These are phyloP conservation scores for Metopia argyrocephala DNA, from an alignment of 2,888 invertebrate genomes.

Conservation along the genomic window DNA sequence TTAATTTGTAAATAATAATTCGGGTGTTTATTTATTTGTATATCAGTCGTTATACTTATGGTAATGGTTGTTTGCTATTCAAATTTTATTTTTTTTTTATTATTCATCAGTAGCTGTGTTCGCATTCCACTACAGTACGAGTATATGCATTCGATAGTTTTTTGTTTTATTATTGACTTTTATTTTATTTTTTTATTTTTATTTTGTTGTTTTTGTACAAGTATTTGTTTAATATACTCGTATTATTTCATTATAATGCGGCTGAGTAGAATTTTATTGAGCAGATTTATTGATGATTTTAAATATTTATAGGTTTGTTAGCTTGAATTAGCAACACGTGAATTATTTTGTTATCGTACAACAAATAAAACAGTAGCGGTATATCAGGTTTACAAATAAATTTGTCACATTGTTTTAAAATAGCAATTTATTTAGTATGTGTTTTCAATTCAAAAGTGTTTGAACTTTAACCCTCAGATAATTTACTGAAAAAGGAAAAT, in stretches of 20 bases:
- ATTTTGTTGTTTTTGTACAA: background rate
- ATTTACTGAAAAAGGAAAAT: too few species aligned
- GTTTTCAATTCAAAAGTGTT: too few species aligned
- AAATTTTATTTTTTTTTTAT: background rate
- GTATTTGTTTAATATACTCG: background rate
- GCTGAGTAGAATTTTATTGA: background rate
- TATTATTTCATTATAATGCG: background rate
- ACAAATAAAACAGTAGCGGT: background rate
- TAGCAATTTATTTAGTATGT: too few species aligned
- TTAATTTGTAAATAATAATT: too few species aligned
- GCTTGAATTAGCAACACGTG: background rate
- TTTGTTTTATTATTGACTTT: too few species aligned
- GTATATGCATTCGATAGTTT: background rate
- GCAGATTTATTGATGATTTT: background rate
- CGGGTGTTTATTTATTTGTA: too few species aligned
- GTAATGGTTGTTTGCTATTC: background rate
- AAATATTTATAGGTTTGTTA: background rate
- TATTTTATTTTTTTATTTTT: background rate
- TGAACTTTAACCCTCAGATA: too few species aligned
- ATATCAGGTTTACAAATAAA: background rate
- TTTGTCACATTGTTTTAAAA: background rate
- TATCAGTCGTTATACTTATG: background rate
- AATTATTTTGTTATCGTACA: background rate
- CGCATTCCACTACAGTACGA: background rate
- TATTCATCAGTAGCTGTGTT: background rate